These are phyloP conservation scores for Morpho deidamia DNA, from an alignment of 2,888 invertebrate species.

Conservation along the genomic window DNA sequence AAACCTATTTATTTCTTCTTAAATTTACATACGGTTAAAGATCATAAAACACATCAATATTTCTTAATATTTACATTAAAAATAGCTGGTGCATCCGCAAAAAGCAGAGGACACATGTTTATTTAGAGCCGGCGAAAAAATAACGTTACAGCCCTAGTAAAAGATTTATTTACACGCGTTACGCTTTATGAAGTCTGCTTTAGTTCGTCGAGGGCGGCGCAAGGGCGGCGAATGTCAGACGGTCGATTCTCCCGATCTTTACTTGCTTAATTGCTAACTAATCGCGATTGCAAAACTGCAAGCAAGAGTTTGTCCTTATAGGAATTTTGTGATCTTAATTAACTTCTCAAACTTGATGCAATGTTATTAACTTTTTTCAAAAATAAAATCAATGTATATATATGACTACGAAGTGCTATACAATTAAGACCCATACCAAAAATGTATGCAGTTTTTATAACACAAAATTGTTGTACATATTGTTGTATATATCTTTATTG, in stretches of 20 bases:
- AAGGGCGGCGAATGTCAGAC: conserved; percentile 65
- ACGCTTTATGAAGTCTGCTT: conserved; percentile 23
- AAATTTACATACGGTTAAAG: no score
- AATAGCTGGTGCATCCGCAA: background rate
- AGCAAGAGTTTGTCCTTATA: background rate
- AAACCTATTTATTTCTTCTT: no score
- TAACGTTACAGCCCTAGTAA: conserved; percentile 15
- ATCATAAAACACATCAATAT: background rate
- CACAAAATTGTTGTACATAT: no score
- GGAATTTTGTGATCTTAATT: conserved; percentile 13
- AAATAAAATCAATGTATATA: no score
- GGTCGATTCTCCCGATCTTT: conserved; percentile 53
- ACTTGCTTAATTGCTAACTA: conserved; percentile 53
- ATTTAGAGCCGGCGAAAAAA: conserved; percentile 7
- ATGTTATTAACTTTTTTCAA: no score
- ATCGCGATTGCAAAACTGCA: conserved; percentile 24
- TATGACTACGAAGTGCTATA: no score
- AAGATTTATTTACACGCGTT: conserved; percentile 17
- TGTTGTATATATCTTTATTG: no score
- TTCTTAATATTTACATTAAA: background rate
- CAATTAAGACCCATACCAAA: no score
- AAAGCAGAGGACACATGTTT: conserved; percentile 3
- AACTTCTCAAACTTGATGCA: conserved; percentile 10
- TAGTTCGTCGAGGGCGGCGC: conserved; percentile 31
- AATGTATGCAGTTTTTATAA: no score